Base-by-base conservation (phyloP, 2,797 vertebrate species). In the Poecile montanus region DNA sequence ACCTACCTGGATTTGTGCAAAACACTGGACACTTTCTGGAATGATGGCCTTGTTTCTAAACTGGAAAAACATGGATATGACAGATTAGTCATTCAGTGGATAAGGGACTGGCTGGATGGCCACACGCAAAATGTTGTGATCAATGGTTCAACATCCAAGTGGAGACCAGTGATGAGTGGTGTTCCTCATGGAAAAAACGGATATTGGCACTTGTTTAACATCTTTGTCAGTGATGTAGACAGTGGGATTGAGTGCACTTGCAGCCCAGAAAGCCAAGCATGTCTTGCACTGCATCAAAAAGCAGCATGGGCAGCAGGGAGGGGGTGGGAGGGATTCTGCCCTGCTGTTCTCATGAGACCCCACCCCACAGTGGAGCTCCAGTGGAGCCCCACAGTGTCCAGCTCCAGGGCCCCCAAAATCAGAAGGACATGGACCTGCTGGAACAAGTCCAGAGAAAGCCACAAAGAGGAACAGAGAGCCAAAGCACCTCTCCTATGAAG, bases 21-120 rank as follows among this genome's bases (percentile, higher is more conserved):
- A 45, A 25, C 23, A 29, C 29, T 29, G 38, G 36, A 38, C 54
- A 16, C 18, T 45, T n/a, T 40, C 19, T 0, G 0, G 18, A 10
- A 19, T 7, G 16, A 30, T 0, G 0, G 20, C 29, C 23, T 61
- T n/a, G 23, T 47, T 45, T 29, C 38, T 53, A 29, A 20, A 25
- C 18, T 76, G 62, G 47, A n/a, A 38, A n/a, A 48, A 10, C 23
- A 19, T 25, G 29, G 56, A 4, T n/a, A 15, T 30, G 47, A 25
- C 16, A 47, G 23, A 34, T 40, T 61, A 11, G 20, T 23, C 29
- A 40, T 27, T 14, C 23, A n/a, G 47, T 47, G 56, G 29, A 14
- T 11, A 29, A 76, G n/a, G 63, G 53, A 16, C 56, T 40, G 29
- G 6, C 40, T 54, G 56, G 16, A 54, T 30, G 56, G 47, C 9